phyloP scores from a whole-genome alignment of 2,888 invertebrate genomes.

The Neria commutata region DNA sequence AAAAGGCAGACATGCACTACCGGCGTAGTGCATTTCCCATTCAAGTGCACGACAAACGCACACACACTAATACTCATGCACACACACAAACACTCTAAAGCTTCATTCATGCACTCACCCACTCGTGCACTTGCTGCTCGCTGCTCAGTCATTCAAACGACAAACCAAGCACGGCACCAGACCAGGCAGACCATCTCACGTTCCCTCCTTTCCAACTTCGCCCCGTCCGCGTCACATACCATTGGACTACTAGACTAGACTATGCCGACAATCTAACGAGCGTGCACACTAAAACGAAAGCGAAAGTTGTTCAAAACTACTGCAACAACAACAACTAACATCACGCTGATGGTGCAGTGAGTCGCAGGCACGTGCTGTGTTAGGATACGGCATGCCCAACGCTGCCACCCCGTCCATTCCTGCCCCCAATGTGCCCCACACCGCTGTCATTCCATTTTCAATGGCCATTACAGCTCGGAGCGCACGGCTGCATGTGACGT shows the following conservation, averaged over 20 bases:
- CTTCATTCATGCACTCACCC: too few species aligned
- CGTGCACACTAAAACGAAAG: not conserved
- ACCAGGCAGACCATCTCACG: conserved; percentile 12
- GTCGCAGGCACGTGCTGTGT: not conserved
- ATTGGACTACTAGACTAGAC: too few species aligned
- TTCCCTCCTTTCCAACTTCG: conserved; percentile 16
- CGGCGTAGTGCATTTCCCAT: conserved; percentile 7
- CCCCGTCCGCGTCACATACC: conserved; percentile 9
- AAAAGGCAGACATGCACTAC: too few species aligned
- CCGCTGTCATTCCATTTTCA: too few species aligned
- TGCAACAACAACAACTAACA: not conserved
- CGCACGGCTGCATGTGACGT: too few species aligned
- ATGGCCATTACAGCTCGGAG: too few species aligned
- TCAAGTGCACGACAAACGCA: conserved; percentile 6
- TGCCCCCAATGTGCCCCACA: not conserved
- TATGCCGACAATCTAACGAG: conserved; percentile 12
- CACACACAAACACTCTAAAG: too few species aligned
- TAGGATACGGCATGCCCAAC: not conserved
- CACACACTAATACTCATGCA: conserved; percentile 3
- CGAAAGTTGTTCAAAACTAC: not conserved
- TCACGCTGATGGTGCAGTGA: not conserved
- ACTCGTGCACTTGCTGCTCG: not conserved
- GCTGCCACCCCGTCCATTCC: too few species aligned
- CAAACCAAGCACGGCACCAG: conserved; percentile 19
- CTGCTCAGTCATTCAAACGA: conserved; percentile 8